Base-by-base conservation (phyloP, 2,797 vertebrate species). In the Glossophaga mutica region DNA sequence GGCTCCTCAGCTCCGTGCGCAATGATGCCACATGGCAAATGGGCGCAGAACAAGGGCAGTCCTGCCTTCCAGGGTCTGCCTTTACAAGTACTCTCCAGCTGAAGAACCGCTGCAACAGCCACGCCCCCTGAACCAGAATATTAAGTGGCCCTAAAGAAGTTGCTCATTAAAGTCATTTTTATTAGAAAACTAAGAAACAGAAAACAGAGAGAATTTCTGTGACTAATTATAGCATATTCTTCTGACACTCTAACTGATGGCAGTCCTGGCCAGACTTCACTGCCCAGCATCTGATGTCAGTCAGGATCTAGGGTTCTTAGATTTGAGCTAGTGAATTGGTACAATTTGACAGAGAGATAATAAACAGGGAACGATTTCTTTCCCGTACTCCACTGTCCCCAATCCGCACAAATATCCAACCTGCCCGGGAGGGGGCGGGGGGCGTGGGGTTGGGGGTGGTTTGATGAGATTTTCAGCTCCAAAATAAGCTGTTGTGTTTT, bases 321-420 rank as follows among this genome's bases (percentile, higher is more conserved):
- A 97, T 95, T 97, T 97, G 91, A 94, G 90, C 94, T 97, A 94
- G 93, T 95, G 96, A 96, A 92, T 71, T 97, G 96, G 97, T 96
- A 87, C 97, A 97, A 98, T 97, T 96, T 97, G 96, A 95, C 50
- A 37, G 70, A 95, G 92, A 94, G 96, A 94, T 95, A 93, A 79
- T 82, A 95, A 97, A 96, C 81, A 90, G 87, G 87, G 94, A 96
- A 91, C 96, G 59, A 87, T 97, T 96, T 97, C 42, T 97, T 90
- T 98, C 59, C 24, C 34, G 70, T 84, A 39, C 89, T 95, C 55
- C 91, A 83, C 94, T 94, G 94, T 24, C 32, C 19, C 24, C 16
- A n/a, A 32, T 32, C 34, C 4, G 14, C 24, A 12, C n/a, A 82
- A 88, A 65, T 55, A 55, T 9, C 29, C 97, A 97, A 73, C 78